Evolutionary conservation across 1,140 invertebrate genomes (phyloP).

Genomic region (Pemphigus obesinymphae): DNA sequence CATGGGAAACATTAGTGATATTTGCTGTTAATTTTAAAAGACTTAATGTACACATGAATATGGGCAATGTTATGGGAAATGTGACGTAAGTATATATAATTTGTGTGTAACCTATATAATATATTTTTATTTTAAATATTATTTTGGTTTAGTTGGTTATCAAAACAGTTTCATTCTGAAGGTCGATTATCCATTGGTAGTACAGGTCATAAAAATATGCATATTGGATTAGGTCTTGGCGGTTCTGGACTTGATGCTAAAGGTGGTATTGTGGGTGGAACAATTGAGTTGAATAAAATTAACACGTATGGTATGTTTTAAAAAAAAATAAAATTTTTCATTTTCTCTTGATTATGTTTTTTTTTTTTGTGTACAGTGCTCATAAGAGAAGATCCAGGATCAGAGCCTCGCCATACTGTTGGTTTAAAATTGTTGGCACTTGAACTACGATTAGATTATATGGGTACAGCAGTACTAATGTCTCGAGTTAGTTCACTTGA

Average conservation of each 20-base stretch:
- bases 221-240: conserved; percentile 78
- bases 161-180: conserved; percentile 82
- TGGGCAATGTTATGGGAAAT: conserved; percentile 98
- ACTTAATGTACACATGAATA: conserved; percentile 96
- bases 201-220: conserved; percentile 88
- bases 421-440: conserved; percentile 79
- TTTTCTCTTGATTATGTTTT: conserved; percentile 21
- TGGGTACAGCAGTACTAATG: conserved; percentile 92
- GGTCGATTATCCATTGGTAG: conserved; percentile 90
- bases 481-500: conserved; percentile 76
- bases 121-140: not conserved
- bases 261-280: conserved; percentile 92
- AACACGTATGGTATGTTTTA: conserved; percentile 72
- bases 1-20: conserved; percentile 92
- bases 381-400: conserved; percentile 81
- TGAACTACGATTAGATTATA: conserved; percentile 89
- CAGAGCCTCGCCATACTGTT: conserved; percentile 82
- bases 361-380: conserved; percentile 57
- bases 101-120: not conserved
- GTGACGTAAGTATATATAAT: conserved; percentile 56
- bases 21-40: conserved; percentile 94
- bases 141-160: conserved; percentile 67
- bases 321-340: not conserved
- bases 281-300: conserved; percentile 83
- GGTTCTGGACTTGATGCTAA: conserved; percentile 90